Evolutionary conservation across 2,113 vertebrate species (phyloP).

Genomic region (Globicephala melas): DNA sequence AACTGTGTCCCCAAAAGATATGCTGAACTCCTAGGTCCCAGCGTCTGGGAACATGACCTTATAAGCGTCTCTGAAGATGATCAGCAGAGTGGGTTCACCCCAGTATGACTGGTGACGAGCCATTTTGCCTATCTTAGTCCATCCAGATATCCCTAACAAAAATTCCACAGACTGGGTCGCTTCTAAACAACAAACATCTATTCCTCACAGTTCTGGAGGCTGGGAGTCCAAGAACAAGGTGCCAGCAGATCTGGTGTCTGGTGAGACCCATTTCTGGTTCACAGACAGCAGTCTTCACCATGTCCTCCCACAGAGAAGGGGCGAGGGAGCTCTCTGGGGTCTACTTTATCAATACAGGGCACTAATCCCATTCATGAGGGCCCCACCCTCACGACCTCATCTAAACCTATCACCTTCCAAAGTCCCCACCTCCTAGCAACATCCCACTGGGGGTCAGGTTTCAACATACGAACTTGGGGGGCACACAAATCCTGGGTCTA

Average conservation of each 20-base stretch:
- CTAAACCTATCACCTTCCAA: neutral
- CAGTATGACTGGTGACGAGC: accelerated
- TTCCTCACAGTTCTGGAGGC: neutral
- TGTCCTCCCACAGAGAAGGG: neutral
- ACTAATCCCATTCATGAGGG: accelerated
- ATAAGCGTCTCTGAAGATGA: neutral
- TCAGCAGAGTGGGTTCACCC: neutral
- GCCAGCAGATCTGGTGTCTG: accelerated
- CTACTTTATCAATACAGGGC: neutral
- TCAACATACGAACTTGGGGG: accelerated
- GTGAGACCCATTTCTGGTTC: neutral
- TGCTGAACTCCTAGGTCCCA: neutral
- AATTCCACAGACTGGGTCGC: accelerated
- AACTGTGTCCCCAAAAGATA: neutral
- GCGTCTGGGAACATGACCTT: accelerated
- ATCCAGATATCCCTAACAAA: accelerated
- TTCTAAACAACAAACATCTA: accelerated
- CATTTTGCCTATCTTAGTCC: accelerated
- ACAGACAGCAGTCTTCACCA: accelerated
- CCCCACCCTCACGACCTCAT: accelerated
- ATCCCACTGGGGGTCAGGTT: accelerated
- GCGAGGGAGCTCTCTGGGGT: neutral
- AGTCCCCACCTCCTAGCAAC: neutral
- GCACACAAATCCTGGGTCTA: too few species aligned
- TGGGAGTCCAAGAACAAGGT: neutral